phyloP scores from a whole-genome alignment of 2,797 vertebrate genomes.

The Bryconaethiops microstoma region DNA sequence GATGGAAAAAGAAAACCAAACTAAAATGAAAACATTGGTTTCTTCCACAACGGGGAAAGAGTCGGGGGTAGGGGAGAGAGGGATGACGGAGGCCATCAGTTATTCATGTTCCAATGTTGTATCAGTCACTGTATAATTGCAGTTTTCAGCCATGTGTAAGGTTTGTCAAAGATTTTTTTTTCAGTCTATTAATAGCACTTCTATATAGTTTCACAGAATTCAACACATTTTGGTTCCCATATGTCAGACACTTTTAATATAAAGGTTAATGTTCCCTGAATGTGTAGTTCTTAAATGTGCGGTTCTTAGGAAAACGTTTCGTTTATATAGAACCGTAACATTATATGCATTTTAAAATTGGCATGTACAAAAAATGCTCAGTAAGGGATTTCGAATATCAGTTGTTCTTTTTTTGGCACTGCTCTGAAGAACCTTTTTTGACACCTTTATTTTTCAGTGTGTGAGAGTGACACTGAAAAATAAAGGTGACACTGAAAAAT shows the following conservation, averaged over 20 bases:
- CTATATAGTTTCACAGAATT: no score
- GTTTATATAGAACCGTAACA: no score
- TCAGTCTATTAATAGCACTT: no score
- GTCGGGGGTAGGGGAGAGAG: constrained; percentile 23
- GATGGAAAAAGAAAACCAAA: constrained; percentile 50
- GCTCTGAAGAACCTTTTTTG: background rate
- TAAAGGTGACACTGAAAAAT: no score
- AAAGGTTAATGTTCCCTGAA: background rate
- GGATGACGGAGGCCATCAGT: constrained; percentile 23
- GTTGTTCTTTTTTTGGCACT: background rate
- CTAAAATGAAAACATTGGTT: constrained; percentile 50
- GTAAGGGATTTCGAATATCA: no score
- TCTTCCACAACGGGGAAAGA: constrained; percentile 36
- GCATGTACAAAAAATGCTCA: no score
- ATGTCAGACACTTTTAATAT: background rate
- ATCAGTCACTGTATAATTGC: constrained; percentile 3
- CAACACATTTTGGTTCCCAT: background rate
- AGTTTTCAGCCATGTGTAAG: background rate
- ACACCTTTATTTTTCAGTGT: background rate
- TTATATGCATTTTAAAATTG: no score
- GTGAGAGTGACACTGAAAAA: background rate
- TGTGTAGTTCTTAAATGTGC: no score
- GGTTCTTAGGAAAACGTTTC: no score
- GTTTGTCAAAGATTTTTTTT: background rate
- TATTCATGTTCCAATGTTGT: constrained; percentile 21